Evolutionary conservation across 1,140 invertebrate genomes (phyloP).

Genomic region (Yoshiicerus persimilis): DNA sequence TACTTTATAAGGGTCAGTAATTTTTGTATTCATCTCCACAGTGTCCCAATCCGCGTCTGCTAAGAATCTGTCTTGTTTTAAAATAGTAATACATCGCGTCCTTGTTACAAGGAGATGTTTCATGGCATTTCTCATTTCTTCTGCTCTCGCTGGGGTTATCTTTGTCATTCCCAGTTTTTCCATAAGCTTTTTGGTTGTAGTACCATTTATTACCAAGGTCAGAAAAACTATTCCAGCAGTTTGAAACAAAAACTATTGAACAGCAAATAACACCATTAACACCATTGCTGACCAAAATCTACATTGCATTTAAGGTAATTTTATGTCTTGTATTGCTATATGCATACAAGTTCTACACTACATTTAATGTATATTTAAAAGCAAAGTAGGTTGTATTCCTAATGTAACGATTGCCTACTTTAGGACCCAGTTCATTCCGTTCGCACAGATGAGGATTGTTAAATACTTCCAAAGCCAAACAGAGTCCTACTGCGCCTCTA

Average conservation of each 20-base stretch:
- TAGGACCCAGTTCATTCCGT: slow-evolving; percentile 47
- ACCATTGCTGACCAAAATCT: too few relatives aligned
- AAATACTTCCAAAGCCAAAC: slow-evolving; percentile 56
- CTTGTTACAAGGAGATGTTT: slow-evolving; percentile 50
- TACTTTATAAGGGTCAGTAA: slow-evolving; percentile 48
- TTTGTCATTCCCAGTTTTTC: slow-evolving; percentile 55
- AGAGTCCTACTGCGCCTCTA: slow-evolving; percentile 57
- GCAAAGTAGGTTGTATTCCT: not conserved
- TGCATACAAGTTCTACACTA: too few relatives aligned
- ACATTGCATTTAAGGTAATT: too few relatives aligned
- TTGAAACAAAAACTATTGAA: slow-evolving; percentile 57
- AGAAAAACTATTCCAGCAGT: slow-evolving; percentile 55
- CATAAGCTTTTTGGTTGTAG: slow-evolving; percentile 54
- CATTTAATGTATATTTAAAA: too few relatives aligned
- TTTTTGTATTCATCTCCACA: slow-evolving; percentile 53
- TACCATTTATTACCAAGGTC: slow-evolving; percentile 56
- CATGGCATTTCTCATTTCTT: slow-evolving; percentile 55
- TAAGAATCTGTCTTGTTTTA: slow-evolving; percentile 56
- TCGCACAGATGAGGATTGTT: slow-evolving; percentile 50
- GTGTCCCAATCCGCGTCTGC: slow-evolving; percentile 56
- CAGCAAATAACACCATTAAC: too few relatives aligned
- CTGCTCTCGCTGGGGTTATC: slow-evolving; percentile 52
- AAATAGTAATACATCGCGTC: slow-evolving; percentile 51
- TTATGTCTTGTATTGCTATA: too few relatives aligned
- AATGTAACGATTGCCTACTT: not conserved